Evolutionary conservation across 2,113 vertebrate species (phyloP).

Genomic region (Orycteropus afer): DNA sequence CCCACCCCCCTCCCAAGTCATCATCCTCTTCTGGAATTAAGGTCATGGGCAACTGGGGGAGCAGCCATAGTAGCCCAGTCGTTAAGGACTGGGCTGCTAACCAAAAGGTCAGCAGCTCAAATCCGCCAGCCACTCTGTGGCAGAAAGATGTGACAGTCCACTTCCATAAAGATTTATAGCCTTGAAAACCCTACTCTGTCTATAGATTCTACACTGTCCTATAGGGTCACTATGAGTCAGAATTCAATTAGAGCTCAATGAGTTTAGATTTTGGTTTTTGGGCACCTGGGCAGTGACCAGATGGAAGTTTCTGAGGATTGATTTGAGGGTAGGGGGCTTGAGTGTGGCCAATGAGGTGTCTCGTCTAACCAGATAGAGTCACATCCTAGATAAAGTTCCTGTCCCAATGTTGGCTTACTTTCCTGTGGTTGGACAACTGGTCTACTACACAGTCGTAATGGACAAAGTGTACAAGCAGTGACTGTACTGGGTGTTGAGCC

Average conservation of each 20-base stretch:
- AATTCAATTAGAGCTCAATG: neutral
- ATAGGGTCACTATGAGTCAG: neutral
- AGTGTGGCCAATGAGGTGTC: neutral
- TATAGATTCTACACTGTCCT: no score
- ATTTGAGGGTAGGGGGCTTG: fast-evolving
- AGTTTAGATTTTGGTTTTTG: neutral
- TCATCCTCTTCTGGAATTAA: neutral
- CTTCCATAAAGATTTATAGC: neutral
- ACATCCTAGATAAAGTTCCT: neutral
- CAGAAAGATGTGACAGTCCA: neutral
- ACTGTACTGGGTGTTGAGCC: neutral
- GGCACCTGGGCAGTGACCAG: neutral
- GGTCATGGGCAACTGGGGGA: neutral
- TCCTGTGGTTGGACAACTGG: neutral
- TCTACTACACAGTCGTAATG: neutral
- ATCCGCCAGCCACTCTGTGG: neutral
- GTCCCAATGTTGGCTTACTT: neutral
- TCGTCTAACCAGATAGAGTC: neutral
- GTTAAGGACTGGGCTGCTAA: neutral
- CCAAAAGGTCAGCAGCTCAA: neutral
- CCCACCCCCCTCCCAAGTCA: neutral
- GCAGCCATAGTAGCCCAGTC: neutral
- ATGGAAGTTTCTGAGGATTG: neutral
- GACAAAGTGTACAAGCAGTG: neutral
- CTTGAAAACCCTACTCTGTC: neutral